phyloP scores from a whole-genome alignment of 2,797 vertebrate species.

The Novumbra hubbsi region DNA sequence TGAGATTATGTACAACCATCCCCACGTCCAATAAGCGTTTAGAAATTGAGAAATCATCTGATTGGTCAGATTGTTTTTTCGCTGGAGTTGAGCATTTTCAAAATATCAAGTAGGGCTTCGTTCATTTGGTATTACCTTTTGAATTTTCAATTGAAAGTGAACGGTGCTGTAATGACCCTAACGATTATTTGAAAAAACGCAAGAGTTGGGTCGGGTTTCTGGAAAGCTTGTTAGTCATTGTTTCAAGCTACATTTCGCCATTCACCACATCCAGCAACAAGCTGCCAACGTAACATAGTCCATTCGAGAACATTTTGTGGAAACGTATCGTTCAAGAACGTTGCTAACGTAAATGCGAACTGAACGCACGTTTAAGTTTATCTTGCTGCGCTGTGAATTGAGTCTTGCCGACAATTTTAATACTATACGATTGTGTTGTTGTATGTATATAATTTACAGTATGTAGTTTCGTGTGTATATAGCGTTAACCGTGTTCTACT shows the following conservation, averaged over 20 bases:
- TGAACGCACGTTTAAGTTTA: no score
- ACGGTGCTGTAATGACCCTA: no score
- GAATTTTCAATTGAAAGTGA: no score
- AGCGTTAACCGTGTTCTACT: no score
- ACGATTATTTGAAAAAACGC: no score
- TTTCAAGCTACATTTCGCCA: no score
- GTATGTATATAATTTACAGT: neutral
- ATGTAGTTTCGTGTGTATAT: neutral
- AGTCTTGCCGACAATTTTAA: neutral
- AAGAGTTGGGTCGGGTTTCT: no score
- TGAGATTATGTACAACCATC: neutral
- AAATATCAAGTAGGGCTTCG: conserved; percentile 4
- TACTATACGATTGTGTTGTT: neutral
- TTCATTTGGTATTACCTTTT: neutral
- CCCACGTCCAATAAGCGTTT: neutral
- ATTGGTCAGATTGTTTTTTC: conserved; percentile 40
- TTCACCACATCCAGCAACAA: no score
- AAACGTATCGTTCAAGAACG: no score
- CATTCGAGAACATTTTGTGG: no score
- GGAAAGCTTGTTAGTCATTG: no score
- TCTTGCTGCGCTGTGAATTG: neutral
- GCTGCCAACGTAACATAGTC: neutral
- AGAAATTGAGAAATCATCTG: neutral
- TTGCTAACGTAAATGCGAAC: no score
- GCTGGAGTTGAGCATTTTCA: conserved; percentile 48